Evolutionary conservation across 2,888 invertebrate species (phyloP), one percentile per base, ranked within the genome.

Genomic region (Polymixis flavicincta): DNA sequence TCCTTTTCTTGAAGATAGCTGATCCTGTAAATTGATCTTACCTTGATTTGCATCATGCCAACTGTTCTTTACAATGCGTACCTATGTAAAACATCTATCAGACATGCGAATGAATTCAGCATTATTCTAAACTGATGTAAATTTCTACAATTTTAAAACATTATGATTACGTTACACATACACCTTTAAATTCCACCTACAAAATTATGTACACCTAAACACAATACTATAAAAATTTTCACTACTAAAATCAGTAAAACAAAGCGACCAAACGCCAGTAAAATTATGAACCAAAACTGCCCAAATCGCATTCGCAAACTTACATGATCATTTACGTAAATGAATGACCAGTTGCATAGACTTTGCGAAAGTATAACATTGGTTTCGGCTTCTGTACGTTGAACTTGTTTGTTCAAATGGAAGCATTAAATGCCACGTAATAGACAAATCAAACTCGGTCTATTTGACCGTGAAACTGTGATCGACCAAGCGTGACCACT

Each of bases 391-490:
- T 85, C 89, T 93, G 93, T 92, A 86, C 92, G 82, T 93, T 93
- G 93, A 94, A 93, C 93, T 90, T 82, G 87, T 91, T 92, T 90
- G 88, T 90, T 89, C 89, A 89, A 92, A 90, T 91, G 89, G 85
- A 84, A 87, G 88, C 88, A 89, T 91, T 93, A 89, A 92, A 93
- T 90, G 88, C 88, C 89, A 89, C 89, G 90, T 93, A 92, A 93
- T 93, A 92, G 92, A 92, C 92, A 92, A 92, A 94, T 94, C 93
- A 91, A 93, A 93, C 91, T 92, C 92, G 87, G 92, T 90, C 91
- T 93, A 92, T 95, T 94, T 95, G 93, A 93, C 95, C 95, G 93
- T 95, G 94, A 95, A 96, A 95, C 95, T 93, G 92, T 91, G 90
- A 92, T 92, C 92, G 92, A 91, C 90, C 90, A 90, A 91, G 94